Evolutionary conservation across 2,113 vertebrate species (phyloP), one percentile per base, ranked within the genome.

Genomic region (Barbus barbus): DNA sequence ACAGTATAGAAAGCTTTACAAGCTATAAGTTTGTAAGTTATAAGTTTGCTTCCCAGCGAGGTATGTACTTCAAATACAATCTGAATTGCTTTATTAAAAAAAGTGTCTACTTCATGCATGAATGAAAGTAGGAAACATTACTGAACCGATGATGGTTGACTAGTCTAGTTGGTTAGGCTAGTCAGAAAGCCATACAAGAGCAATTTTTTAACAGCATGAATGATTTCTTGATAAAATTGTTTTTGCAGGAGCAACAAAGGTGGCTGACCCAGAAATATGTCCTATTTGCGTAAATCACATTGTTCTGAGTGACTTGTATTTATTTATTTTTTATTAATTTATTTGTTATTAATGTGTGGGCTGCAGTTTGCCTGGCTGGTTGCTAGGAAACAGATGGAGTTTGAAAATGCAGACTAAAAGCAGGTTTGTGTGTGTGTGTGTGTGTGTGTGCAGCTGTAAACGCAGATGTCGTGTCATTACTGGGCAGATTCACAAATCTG

Each of bases 351-450:
- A 48, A 60, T 26, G 31, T 44, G 77, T 82, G 84, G 67, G 82
- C 63, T 74, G 78, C 74, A 71, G 75, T 33, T 58, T 65, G 41
- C n/a, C 78, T 61, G 38, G 13, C 26, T 69, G 31, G 86, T 94
- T 93, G 91, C 94, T 93, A 94, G 89, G 93, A 91, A 90, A 93
- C 91, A 33, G 58, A 53, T 36, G 1, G 26, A 24, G 41, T 77
- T 46, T 77, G 56, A 86, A 86, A 84, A 86, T 51, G 38, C 41
- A n/a, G 69, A 44, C 4, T 74, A 36, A 65, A 53, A 24, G 36
- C 83, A 61, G 74, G 78, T 76, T 65, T 81, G 80, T 69, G 75
- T 86, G 58, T 80, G 53, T 61, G 65, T 51, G 61, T 76, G 69
- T 53, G 53, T 67, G 58, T 80, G 38, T 75, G 76, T 28, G 38